Evolutionary conservation across 2,888 invertebrate genomes (phyloP).

Genomic region (Lasioglossum leucozonium): DNA sequence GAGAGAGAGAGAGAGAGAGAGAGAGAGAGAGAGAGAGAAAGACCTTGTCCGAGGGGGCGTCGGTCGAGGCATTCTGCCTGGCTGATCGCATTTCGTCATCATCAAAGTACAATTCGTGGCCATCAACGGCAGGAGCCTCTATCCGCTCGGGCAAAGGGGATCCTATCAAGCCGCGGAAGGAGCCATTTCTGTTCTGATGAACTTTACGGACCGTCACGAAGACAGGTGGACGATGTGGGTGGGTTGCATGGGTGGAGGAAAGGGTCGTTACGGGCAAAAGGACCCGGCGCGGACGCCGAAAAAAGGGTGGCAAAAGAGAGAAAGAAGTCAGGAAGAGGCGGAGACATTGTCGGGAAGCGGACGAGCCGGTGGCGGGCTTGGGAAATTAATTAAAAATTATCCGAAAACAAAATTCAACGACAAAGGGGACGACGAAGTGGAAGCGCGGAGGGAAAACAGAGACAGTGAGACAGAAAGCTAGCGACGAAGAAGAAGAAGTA

Average conservation of each 20-base stretch:
- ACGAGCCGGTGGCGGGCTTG: constrained; percentile 14
- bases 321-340: constrained; percentile 37
- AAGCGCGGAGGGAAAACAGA: not conserved
- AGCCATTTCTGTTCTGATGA: constrained; percentile 62
- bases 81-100: constrained; percentile 64
- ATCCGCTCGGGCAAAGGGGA: constrained; percentile 23
- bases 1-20: too few species aligned
- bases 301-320: constrained; percentile 29
- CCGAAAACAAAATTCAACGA: constrained; percentile 71
- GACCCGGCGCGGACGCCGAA: constrained; percentile 17
- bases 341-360: constrained; percentile 31
- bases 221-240: constrained; percentile 23
- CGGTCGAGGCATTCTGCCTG: constrained; percentile 49
- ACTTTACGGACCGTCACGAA: constrained; percentile 45
- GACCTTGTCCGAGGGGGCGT: constrained; percentile 25
- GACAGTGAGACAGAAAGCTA: not conserved
- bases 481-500: not conserved
- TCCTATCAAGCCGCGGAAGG: constrained; percentile 54
- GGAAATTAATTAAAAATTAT: constrained; percentile 79
- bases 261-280: constrained; percentile 21
- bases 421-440: constrained; percentile 60
- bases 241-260: not conserved
- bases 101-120: constrained; percentile 63
- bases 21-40: too few species aligned
- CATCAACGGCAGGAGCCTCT: constrained; percentile 50